phyloP scores from a whole-genome alignment of 2,113 vertebrate genomes.

The Dasyurus viverrinus region DNA sequence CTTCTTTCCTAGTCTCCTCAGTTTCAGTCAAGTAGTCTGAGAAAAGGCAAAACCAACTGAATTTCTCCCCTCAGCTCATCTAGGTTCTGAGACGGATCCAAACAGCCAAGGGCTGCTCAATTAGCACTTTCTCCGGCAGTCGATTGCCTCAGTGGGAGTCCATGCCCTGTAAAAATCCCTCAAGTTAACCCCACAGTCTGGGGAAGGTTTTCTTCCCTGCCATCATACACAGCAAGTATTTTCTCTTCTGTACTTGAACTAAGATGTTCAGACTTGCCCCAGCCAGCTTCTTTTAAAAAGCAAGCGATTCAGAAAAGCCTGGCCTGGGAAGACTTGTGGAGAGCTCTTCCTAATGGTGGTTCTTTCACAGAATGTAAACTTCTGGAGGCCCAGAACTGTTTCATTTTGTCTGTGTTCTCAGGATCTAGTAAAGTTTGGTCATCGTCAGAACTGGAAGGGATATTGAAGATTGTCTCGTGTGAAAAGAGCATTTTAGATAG shows the following conservation, averaged over 20 bases:
- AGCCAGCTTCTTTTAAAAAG: constrained; percentile 6
- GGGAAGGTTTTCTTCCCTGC: background rate
- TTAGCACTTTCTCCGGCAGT: constrained; percentile 34
- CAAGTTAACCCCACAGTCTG: background rate
- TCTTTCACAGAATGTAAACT: background rate
- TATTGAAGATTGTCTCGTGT: background rate
- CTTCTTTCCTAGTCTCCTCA: constrained; percentile 41
- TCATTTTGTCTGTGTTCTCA: background rate
- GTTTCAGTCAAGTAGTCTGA: constrained; percentile 39
- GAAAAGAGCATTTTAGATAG: background rate
- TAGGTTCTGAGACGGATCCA: constrained; percentile 53
- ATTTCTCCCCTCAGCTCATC: background rate
- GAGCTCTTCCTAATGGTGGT: background rate
- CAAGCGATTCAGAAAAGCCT: constrained; percentile 35
- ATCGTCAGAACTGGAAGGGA: background rate
- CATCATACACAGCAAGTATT: background rate
- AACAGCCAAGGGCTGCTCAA: constrained; percentile 48
- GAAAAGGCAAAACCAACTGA: constrained; percentile 21
- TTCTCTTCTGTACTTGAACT: constrained; percentile 27
- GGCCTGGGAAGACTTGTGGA: background rate
- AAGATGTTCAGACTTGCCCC: constrained; percentile 44
- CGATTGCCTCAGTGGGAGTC: constrained; percentile 38
- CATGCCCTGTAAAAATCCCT: background rate
- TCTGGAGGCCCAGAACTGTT: background rate
- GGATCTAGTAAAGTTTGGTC: background rate